A percentile compares a stretch with the other conserved stretches of the same genome.
phyloP scores from a whole-genome alignment of 1,140 invertebrate species.

The Ridgeia piscesae region DNA sequence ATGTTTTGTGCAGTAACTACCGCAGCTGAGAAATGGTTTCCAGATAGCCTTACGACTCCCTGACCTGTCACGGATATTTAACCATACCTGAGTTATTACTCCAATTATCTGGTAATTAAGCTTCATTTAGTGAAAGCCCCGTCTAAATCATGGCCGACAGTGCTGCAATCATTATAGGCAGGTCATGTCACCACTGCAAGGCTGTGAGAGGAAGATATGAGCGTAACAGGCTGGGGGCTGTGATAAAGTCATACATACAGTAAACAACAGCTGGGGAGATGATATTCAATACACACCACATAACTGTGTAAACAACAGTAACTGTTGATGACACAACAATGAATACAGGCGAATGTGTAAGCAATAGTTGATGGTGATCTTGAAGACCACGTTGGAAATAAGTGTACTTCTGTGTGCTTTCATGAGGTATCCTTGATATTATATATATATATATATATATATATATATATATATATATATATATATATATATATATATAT shows the following conservation, averaged over 20 bases:
- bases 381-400: too few species aligned
- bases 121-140: neutral
- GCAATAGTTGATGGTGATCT: too few species aligned
- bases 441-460: too few species aligned
- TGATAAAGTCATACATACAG: neutral
- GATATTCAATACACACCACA: neutral
- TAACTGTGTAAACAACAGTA: too few species aligned
- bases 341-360: too few species aligned
- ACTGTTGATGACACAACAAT: too few species aligned
- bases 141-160: neutral
- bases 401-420: too few species aligned
- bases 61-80: neutral
- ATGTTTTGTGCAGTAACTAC: neutral
- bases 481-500: too few species aligned
- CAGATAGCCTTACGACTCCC: neutral
- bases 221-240: neutral
- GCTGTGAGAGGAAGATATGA: neutral
- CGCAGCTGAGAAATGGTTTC: neutral
- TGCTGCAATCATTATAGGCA: neutral
- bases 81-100: neutral
- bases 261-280: neutral
- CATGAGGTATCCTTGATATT: too few species aligned
- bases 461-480: too few species aligned
- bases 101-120: slow-evolving; percentile 6
- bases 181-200: neutral